A percentile compares a stretch with the other conserved stretches of the same genome.
Evolutionary conservation across 1,140 invertebrate genomes (phyloP).

Genomic region (Philotrypesis tridentata): DNA sequence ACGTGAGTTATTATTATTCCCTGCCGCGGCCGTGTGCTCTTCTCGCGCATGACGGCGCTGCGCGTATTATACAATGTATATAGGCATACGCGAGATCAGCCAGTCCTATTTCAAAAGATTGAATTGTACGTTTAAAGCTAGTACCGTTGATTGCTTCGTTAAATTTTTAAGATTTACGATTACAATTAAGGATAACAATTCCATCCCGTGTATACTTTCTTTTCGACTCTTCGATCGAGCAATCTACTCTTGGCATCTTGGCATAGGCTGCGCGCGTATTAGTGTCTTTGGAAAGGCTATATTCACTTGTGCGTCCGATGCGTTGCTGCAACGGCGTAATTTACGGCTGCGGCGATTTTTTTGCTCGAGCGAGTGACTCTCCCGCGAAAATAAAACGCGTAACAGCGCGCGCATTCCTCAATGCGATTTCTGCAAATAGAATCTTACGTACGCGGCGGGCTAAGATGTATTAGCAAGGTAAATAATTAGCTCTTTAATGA

Average conservation of each 20-base stretch:
- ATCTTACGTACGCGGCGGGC: background rate
- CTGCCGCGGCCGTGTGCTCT: too few species aligned
- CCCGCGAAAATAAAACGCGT: background rate
- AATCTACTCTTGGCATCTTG: too few species aligned
- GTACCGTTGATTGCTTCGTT: background rate
- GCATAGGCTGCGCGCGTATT: too few species aligned
- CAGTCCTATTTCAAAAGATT: background rate
- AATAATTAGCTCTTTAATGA: conserved; percentile 7
- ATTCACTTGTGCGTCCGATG: too few species aligned
- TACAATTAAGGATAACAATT: background rate
- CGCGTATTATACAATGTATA: too few species aligned
- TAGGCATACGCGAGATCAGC: too few species aligned
- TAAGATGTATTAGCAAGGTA: background rate
- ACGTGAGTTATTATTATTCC: too few species aligned
- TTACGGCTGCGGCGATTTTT: background rate
- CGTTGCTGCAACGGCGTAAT: background rate
- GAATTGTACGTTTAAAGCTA: background rate
- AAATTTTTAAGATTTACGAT: background rate
- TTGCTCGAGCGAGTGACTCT: background rate
- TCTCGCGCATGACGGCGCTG: too few species aligned
- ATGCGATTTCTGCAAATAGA: background rate
- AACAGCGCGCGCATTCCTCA: conserved; percentile 9
- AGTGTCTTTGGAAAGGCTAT: too few species aligned
- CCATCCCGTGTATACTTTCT: too few species aligned
- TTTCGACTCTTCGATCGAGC: too few species aligned